A percentile compares a stretch with the other conserved stretches of the same genome.
Evolutionary conservation across 1,140 invertebrate genomes (phyloP).

Genomic region (Diorhabda carinulata): DNA sequence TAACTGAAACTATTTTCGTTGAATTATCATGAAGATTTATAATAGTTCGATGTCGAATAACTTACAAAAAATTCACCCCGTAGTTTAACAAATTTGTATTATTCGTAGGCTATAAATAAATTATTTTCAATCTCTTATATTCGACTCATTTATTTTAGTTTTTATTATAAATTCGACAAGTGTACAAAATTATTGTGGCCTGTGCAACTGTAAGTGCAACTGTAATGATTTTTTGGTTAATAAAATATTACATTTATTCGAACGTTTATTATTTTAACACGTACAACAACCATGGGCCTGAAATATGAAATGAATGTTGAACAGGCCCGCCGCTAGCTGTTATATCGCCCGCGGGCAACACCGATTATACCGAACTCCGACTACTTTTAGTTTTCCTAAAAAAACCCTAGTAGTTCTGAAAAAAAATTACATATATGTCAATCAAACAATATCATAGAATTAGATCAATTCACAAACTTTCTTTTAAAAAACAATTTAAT

Average conservation of each 20-base stretch:
- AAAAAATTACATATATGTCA: too few species aligned
- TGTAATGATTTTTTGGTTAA: not conserved
- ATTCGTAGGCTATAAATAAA: not conserved
- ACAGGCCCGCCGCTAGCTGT: too few species aligned
- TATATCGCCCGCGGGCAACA: too few species aligned
- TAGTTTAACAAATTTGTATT: not conserved
- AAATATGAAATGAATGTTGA: too few species aligned
- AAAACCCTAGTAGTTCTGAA: too few species aligned
- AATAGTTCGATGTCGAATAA: not conserved
- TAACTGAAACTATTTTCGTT: not conserved
- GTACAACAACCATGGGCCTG: too few species aligned
- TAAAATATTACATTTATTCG: not conserved
- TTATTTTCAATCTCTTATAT: conserved; percentile 1
- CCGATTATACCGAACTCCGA: too few species aligned
- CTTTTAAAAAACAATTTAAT: too few species aligned
- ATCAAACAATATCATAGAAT: too few species aligned
- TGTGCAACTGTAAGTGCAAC: not conserved
- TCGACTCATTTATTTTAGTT: conserved; percentile 1
- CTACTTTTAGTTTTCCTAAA: too few species aligned
- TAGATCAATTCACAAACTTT: too few species aligned
- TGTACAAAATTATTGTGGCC: not conserved
- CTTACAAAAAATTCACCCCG: not conserved
- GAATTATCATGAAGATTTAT: not conserved
- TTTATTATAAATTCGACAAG: not conserved
- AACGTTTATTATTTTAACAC: too few species aligned